A percentile compares a stretch with the other conserved stretches of the same genome.
phyloP scores from a whole-genome alignment of 1,140 invertebrate genomes.

The Stegodyphus mimosarum region DNA sequence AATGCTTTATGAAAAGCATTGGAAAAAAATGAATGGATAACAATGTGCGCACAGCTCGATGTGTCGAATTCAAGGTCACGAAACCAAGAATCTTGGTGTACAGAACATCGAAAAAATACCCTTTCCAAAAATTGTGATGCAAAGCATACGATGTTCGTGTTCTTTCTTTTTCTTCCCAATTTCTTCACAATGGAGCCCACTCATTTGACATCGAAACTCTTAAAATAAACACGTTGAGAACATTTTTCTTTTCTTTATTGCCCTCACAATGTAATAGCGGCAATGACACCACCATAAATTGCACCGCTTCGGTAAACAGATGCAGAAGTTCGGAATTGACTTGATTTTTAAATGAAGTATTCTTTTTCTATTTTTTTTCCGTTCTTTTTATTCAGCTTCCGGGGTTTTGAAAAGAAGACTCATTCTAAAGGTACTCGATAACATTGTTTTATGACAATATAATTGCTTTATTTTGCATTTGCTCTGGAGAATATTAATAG shows the following conservation, averaged over 20 bases:
- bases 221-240: conserved; percentile 29
- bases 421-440: conserved; percentile 8
- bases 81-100: too few relatives aligned
- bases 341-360: conserved; percentile 18
- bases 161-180: conserved; percentile 1
- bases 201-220: conserved; percentile 44
- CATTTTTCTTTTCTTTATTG: conserved; percentile 4
- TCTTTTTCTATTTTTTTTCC: conserved; percentile 14
- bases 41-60: too few relatives aligned
- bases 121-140: conserved; percentile 16
- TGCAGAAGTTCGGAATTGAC: conserved; percentile 37
- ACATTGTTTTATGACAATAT: conserved; percentile 51
- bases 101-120: too few relatives aligned
- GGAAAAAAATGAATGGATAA: too few relatives aligned
- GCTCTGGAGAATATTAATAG: conserved; percentile 38
- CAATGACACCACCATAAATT: conserved; percentile 34
- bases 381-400: conserved; percentile 14
- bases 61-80: too few relatives aligned
- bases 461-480: conserved; percentile 41
- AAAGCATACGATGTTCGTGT: neutral
- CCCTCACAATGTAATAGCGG: conserved; percentile 29
- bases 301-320: conserved; percentile 23
- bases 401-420: conserved; percentile 18
- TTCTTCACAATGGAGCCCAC: conserved; percentile 27
- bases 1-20: too few relatives aligned